Base-by-base conservation (phyloP, 2,888 invertebrate genomes). In the Tetheella fluctuosa region DNA sequence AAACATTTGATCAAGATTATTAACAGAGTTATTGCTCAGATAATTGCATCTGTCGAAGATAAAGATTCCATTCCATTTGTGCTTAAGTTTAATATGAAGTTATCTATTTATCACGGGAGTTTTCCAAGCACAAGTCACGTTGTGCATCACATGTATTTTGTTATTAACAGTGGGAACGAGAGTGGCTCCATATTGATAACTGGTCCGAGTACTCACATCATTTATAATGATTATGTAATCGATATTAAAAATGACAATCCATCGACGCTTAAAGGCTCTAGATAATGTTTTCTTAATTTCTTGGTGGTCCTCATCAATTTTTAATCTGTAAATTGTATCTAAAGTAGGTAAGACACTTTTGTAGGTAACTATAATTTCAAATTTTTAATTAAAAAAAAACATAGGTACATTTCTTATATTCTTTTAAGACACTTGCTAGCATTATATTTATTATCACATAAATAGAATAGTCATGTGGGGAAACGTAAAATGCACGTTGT, bases 121-220 rank as follows among this genome's bases (percentile, higher is more conserved):
- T 74, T 77, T 71, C 70, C 75, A 67, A 67, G 53, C 59, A 57
- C 56, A 39, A 64, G 71, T 81, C 82, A 82, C 81, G 81, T 81
- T 80, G 74, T 56, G 15, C 30, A 65, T 52, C 76, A 58, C 77
- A 76, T 75, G 78, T 61, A 30, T 52, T 12, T 25, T 3, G 25
- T 23, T 48, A 58, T 60, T 59, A 62, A 58, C 64, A 77, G 74
- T 65, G 69, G 70, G 68, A 70, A 59, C 67, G 62, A 30, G 28
- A 54, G 53, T 20, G 68, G 64, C 68, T 61, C 54, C 62, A 62
- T 58, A 60, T 60, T 59, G 62, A 65, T 64, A 57, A 64, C 60
- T 54, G 59, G 57, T 63, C 48, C 52, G 54, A 10, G 20, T 34
- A 61, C 34, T 58, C 53, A 37, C 54, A 34, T 48, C 7, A 20